Conservation (phyloP, 2,113 vertebrate species). For the Sapajus apella region DNA sequence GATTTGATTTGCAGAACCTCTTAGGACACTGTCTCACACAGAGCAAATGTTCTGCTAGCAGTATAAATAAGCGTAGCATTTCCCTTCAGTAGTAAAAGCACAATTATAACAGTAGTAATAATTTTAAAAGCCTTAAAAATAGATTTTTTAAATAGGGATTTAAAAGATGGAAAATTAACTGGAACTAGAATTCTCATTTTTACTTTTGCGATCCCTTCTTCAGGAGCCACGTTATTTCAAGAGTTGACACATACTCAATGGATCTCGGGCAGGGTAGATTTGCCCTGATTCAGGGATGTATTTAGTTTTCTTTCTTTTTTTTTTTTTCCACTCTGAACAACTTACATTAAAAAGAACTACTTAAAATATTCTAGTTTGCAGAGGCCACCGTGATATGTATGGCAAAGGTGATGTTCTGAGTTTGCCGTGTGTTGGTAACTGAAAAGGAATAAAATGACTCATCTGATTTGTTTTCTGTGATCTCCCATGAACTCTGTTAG, state of each 20-base stretch:
- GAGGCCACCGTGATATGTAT: neutral
- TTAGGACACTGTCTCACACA: neutral
- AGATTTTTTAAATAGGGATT: neutral
- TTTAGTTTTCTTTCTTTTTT: neutral
- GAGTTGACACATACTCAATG: neutral
- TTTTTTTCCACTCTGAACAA: neutral
- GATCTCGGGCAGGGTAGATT: neutral
- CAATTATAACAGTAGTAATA: no score
- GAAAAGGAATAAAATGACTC: conserved; percentile 15
- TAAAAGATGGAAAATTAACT: neutral
- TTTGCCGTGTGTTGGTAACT: neutral
- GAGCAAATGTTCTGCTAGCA: neutral
- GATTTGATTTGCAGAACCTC: neutral
- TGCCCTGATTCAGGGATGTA: neutral
- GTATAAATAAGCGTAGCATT: neutral
- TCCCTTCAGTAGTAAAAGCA: neutral
- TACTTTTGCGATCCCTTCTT: neutral
- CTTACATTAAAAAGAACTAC: neutral
- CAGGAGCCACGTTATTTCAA: neutral
- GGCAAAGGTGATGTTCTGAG: neutral
- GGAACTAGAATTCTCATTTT: neutral
- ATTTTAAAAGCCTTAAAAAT: neutral
- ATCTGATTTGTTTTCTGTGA: neutral
- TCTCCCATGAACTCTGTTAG: neutral
- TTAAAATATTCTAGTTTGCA: neutral